Evolutionary conservation across 64 coral and sea anemone genomes (phyloP).

Genomic region (Acropora tenuis): DNA sequence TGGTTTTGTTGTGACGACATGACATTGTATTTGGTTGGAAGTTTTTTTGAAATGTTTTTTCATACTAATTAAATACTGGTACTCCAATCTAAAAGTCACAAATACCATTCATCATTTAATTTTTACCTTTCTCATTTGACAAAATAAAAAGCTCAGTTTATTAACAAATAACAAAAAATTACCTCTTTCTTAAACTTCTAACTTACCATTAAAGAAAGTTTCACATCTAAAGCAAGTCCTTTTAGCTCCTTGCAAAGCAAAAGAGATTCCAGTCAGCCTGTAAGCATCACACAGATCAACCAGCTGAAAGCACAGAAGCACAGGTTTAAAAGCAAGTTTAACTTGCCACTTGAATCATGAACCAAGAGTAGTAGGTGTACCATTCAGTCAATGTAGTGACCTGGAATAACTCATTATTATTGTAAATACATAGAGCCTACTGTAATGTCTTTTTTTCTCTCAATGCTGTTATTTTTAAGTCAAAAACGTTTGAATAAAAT

Average conservation of each 20-base stretch:
- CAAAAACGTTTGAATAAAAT: too few relatives aligned
- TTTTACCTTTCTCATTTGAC: not conserved
- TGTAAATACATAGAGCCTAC: too few relatives aligned
- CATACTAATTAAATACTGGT: too few relatives aligned
- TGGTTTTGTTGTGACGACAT: too few relatives aligned
- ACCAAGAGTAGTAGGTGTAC: not conserved
- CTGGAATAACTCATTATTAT: too few relatives aligned
- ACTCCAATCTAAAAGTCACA: too few relatives aligned
- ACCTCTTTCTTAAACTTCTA: not conserved
- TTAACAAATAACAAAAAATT: not conserved
- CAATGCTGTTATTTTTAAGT: too few relatives aligned
- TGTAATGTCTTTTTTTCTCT: too few relatives aligned
- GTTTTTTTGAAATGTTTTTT: too few relatives aligned
- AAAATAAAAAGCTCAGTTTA: not conserved
- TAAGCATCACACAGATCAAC: slow-evolving; percentile 67
- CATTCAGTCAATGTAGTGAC: too few relatives aligned
- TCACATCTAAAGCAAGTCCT: slow-evolving; percentile 70
- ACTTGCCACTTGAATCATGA: not conserved
- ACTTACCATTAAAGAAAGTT: slow-evolving; percentile 83
- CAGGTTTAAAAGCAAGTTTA: not conserved
- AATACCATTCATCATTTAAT: not conserved
- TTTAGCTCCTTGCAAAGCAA: slow-evolving; percentile 68
- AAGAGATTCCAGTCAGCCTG: slow-evolving; percentile 71
- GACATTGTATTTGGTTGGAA: too few relatives aligned
- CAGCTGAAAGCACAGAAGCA: slow-evolving; percentile 43